phyloP scores from a whole-genome alignment of 1,140 invertebrate genomes.

The Psilanteris sp. region DNA sequence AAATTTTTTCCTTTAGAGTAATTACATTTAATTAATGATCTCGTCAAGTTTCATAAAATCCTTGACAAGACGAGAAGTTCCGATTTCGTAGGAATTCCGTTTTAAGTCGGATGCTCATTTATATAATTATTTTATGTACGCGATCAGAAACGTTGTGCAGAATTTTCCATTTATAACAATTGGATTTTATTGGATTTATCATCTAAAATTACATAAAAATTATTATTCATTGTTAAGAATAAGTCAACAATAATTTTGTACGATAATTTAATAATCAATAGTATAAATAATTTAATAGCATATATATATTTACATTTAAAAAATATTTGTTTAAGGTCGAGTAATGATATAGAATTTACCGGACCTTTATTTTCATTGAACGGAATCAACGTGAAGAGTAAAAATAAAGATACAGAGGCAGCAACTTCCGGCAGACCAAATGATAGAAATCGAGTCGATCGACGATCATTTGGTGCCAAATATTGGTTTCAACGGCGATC shows the following conservation, averaged over 20 bases:
- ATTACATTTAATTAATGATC: conserved; percentile 64
- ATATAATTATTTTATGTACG: conserved; percentile 52
- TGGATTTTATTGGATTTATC: no score
- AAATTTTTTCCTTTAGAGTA: conserved; percentile 45
- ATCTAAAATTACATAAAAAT: no score
- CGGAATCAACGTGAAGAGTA: conserved; percentile 17
- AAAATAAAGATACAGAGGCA: conserved; percentile 29
- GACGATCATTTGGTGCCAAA: conserved; percentile 57
- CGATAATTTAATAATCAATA: no score
- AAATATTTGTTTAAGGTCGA: conserved; percentile 40
- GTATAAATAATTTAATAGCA: no score
- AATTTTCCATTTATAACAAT: conserved; percentile 49
- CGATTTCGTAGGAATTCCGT: conserved; percentile 59
- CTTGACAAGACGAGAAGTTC: conserved; percentile 55
- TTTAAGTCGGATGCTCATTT: conserved; percentile 49
- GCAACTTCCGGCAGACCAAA: conserved; percentile 49
- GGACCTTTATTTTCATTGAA: conserved; percentile 49
- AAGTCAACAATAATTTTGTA: no score
- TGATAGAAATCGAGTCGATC: conserved; percentile 45
- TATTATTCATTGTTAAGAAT: no score
- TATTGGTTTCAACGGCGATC: conserved; percentile 68
- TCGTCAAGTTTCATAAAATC: conserved; percentile 56
- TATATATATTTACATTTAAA: no score
- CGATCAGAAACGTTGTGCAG: conserved; percentile 54
- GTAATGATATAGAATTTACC: conserved; percentile 51